Percentiles rank a stretch among this genome's conserved stretches.
phyloP scores from a whole-genome alignment of 1,140 invertebrate genomes.

The Samia ricini region DNA sequence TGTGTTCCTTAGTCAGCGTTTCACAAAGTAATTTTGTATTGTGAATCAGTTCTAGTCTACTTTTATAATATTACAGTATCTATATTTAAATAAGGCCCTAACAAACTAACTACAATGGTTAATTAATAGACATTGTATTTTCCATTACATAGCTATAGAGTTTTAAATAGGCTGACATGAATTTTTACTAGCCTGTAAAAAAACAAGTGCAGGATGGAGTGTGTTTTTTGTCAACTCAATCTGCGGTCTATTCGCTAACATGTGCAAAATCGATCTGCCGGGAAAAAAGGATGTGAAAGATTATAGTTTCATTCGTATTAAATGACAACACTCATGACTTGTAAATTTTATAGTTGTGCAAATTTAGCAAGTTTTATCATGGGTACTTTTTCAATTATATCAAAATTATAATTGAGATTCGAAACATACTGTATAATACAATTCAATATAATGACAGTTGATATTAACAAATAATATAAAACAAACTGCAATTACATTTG shows the following conservation, averaged over 20 bases:
- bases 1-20: neutral
- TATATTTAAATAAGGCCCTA: neutral
- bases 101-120: no score
- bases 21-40: neutral
- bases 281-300: conserved; percentile 42
- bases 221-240: conserved; percentile 71
- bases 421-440: no score
- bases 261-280: conserved; percentile 57
- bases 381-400: no score
- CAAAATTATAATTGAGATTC: neutral
- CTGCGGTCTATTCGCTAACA: conserved; percentile 58
- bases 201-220: conserved; percentile 53
- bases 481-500: conserved; percentile 11
- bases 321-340: neutral
- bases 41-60: no score
- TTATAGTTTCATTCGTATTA: conserved; percentile 44
- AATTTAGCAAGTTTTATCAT: no score
- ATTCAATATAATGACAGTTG: neutral
- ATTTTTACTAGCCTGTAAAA: conserved; percentile 33
- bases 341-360: no score
- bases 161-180: conserved; percentile 34
- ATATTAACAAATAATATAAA: neutral
- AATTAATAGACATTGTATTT: no score
- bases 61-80: neutral
- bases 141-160: neutral